Base-by-base conservation (phyloP, 2,113 vertebrate species). In the Vireo altiloquus region DNA sequence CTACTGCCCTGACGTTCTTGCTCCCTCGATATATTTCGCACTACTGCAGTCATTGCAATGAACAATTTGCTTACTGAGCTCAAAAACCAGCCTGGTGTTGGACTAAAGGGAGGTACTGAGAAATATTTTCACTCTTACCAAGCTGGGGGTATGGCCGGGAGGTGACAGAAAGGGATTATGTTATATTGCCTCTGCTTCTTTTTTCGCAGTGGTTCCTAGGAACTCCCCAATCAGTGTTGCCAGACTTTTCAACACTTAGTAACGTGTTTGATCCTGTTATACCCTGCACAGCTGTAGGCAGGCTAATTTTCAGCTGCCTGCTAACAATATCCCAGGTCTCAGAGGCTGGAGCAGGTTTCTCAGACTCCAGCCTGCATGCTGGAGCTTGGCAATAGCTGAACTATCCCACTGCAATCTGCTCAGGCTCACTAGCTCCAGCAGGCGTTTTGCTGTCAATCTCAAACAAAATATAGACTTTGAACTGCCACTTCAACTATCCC, bases 401-500 rank as follows among this genome's bases (percentile, higher is more conserved):
- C 46, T 91, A 69, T 52, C 22, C 91, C 37, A 17, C 49, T 80
- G 71, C 68, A 92, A 46, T 81, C 53, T 89, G n/a, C 87, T 94
- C 76, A 89, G 75, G 31, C 80, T 94, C 50, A 19, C 83, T 53
- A 70, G 37, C 68, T 94, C n/a, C 31, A 89, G 54, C 31, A 80
- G 50, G 40, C 40, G n/a, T 76, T 76, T 74, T 86, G 22, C 46
- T 81, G 68, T 66, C 76, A 89, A 50, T 87, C 30, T 65, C n/a
- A 70, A 77, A 61, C 46, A 89, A 96, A 92, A 87, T 66, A 81
- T 11, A 83, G 76, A 37, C 37, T 74, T 95, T 83, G 42, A 91
- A 92, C 33, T 59, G 50, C 63, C 76, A 66, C 61, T 89, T 71
- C 61, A 56, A 71, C 19, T 54, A 44, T 68, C 52, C 35, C 35